A percentile compares a stretch with the other conserved stretches of the same genome.
Conservation (phyloP, 2,113 vertebrate genomes). For the Pica pica region DNA sequence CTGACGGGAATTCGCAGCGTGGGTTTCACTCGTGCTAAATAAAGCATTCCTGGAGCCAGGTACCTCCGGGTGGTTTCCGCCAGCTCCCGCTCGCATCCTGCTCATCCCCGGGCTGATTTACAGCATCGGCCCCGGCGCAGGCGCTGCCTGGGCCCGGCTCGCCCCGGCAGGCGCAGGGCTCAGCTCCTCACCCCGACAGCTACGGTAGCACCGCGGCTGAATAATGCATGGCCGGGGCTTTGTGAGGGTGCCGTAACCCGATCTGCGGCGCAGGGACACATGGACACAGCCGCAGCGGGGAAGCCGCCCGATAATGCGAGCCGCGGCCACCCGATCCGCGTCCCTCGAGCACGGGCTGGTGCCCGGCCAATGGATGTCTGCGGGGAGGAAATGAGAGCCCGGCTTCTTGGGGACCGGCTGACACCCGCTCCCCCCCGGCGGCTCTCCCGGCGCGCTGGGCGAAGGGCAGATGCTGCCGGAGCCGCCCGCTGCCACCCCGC, state of each 20-base stretch:
- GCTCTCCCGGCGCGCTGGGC: neutral
- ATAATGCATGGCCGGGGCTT: constrained; percentile 63
- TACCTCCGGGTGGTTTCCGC: constrained; percentile 6
- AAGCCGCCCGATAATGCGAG: constrained; percentile 47
- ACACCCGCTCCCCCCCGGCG: neutral
- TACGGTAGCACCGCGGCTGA: constrained; percentile 17
- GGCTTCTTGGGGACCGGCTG: neutral
- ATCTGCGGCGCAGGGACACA: constrained; percentile 22
- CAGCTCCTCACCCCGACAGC: neutral
- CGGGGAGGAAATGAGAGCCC: constrained; percentile 21
- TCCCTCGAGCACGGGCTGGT: constrained; percentile 56
- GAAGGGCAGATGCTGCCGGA: neutral
- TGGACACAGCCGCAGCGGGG: neutral
- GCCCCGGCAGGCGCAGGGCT: neutral
- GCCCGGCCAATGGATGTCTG: constrained; percentile 7
- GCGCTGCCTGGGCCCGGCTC: neutral
- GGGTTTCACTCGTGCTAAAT: neutral
- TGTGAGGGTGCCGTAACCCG: constrained; percentile 56
- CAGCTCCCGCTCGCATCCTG: neutral
- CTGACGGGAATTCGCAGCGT: neutral
- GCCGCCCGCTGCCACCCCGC: neutral
- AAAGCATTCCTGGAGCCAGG: constrained; percentile 36
- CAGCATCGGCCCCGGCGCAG: neutral
- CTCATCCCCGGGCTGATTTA: neutral
- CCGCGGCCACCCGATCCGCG: constrained; percentile 48